Evolutionary conservation across 2,797 vertebrate genomes (phyloP).

Genomic region (Vultur gryphus): DNA sequence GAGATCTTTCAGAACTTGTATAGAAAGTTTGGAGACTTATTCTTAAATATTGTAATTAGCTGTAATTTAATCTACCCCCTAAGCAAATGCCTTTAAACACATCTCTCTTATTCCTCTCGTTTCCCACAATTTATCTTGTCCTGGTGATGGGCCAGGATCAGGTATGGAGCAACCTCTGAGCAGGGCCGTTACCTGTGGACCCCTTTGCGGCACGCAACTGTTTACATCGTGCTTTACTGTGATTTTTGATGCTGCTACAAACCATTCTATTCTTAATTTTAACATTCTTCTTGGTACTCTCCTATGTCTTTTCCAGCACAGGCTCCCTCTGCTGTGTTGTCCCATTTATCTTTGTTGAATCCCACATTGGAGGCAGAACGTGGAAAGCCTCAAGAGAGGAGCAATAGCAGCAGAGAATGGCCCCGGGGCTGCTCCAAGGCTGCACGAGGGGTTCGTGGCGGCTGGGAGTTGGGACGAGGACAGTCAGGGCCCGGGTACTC

Average conservation of each 20-base stretch:
- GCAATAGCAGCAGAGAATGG: neutral
- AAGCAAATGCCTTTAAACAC: neutral
- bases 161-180: neutral
- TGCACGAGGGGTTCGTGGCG: accelerated
- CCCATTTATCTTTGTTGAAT: neutral
- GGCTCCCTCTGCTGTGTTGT: accelerated
- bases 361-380: accelerated
- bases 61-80: neutral
- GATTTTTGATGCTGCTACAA: neutral
- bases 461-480: neutral
- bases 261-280: neutral
- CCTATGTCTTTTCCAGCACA: neutral
- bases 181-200: neutral
- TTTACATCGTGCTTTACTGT: neutral
- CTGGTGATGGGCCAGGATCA: neutral
- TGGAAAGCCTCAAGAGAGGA: neutral
- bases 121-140: neutral
- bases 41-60: neutral
- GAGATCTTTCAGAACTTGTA: neutral
- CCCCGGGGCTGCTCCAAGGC: neutral
- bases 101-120: neutral
- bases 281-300: neutral
- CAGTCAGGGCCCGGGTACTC: accelerated
- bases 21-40: neutral
- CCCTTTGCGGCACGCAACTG: neutral